Evolutionary conservation across 2,797 vertebrate species (phyloP).

Genomic region (Brachyalestes nurse): DNA sequence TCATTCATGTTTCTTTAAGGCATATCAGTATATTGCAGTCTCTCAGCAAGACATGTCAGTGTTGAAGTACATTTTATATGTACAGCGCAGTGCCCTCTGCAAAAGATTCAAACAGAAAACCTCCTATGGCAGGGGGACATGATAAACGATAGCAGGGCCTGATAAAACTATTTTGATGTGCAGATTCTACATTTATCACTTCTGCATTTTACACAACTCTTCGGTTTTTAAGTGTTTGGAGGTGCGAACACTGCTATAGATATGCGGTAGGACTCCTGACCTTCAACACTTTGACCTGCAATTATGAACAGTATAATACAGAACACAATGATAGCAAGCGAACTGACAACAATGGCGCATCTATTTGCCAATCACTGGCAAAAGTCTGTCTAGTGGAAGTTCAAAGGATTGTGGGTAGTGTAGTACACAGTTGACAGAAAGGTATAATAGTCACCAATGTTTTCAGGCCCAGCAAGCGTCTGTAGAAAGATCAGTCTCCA

Average conservation of each 20-base stretch:
- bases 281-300: neutral
- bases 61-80: slow-evolving; percentile 1
- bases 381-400: slow-evolving; percentile 1
- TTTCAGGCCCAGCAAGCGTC: slow-evolving; percentile 20
- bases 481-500: neutral
- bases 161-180: neutral
- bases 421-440: slow-evolving; percentile 6
- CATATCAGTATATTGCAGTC: slow-evolving; percentile 26
- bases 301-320: slow-evolving; percentile 4
- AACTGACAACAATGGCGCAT: neutral
- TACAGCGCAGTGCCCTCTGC: neutral
- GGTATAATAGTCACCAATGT: neutral
- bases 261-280: slow-evolving; percentile 1
- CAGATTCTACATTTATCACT: neutral
- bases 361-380: slow-evolving; percentile 6
- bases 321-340: neutral
- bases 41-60: slow-evolving; percentile 15
- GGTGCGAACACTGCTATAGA: slow-evolving; percentile 11
- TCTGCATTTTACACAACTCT: neutral
- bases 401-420: slow-evolving; percentile 1
- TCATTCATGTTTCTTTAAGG: slow-evolving; percentile 14
- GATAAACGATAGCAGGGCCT: neutral
- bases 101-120: neutral
- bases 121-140: too few relatives aligned
- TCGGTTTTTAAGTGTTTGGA: neutral